A percentile compares a stretch with the other conserved stretches of the same genome.
phyloP scores from a whole-genome alignment of 2,113 vertebrate species.

The Cettia cetti region DNA sequence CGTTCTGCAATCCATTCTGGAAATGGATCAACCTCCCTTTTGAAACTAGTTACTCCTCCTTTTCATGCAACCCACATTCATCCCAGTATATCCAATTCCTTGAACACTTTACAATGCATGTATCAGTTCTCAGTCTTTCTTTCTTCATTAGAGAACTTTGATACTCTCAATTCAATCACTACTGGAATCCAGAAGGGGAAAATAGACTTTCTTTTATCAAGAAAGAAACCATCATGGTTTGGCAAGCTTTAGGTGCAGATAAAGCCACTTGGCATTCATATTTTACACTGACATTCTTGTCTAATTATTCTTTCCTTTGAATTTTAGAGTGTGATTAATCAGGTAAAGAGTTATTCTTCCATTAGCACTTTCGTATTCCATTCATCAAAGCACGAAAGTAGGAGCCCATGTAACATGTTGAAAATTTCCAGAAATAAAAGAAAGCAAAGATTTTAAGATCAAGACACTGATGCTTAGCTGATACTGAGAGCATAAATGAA shows the following conservation, averaged over 20 bases:
- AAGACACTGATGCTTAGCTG: not conserved
- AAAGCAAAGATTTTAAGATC: not conserved
- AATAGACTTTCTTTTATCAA: not conserved
- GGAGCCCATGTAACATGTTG: not conserved
- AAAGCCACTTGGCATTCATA: not conserved
- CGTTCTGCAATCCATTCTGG: not conserved
- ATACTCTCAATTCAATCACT: not conserved
- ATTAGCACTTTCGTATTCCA: not conserved
- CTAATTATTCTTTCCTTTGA: not conserved
- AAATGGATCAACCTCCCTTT: not conserved
- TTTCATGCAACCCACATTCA: not conserved
- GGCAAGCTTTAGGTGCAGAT: not conserved
- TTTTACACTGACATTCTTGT: not conserved
- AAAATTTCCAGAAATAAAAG: not conserved
- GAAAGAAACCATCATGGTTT: not conserved
- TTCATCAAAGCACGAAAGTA: not conserved
- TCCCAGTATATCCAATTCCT: not conserved
- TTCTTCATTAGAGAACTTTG: not conserved
- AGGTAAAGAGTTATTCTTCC: not conserved
- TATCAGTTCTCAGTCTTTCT: not conserved
- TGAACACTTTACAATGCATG: not conserved
- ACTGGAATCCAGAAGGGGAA: not conserved
- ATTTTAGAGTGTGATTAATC: not conserved
- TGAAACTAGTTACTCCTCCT: not conserved
- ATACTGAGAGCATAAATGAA: not conserved